These are phyloP conservation scores for Cheilosia vernalis DNA, from an alignment of 2,888 invertebrate genomes.

Conservation along the genomic window DNA sequence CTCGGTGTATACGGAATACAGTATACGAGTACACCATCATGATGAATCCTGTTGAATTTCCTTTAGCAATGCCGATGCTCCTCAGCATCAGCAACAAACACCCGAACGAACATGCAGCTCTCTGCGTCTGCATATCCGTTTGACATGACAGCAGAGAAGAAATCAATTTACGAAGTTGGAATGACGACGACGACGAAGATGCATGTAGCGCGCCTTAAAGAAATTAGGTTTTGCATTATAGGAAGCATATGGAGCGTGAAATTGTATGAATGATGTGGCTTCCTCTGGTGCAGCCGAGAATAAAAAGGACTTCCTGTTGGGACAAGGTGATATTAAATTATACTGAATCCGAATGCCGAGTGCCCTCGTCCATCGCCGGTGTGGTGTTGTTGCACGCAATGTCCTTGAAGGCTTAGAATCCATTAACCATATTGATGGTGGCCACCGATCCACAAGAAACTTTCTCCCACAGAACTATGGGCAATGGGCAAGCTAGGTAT, in stretches of 20 bases:
- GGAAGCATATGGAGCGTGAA: constrained; percentile 70
- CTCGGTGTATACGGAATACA: constrained; percentile 4
- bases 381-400: constrained; percentile 29
- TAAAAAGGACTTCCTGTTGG: constrained; percentile 17
- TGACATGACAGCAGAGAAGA: constrained; percentile 69
- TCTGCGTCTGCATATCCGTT: constrained; percentile 46
- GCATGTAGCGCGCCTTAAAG: constrained; percentile 62
- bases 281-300: constrained; percentile 7
- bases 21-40: constrained; percentile 33
- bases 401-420: constrained; percentile 28
- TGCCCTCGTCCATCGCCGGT: constrained; percentile 11
- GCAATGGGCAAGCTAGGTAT: constrained; percentile 16
- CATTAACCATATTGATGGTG: constrained; percentile 25
- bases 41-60: constrained; percentile 72
- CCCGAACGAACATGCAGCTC: constrained; percentile 18
- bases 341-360: constrained; percentile 1
- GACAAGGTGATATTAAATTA: constrained; percentile 37
- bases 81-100: constrained; percentile 26
- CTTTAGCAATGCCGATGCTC: constrained; percentile 32
- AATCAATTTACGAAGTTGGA: constrained; percentile 67
- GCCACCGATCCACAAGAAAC: background rate
- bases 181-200: constrained; percentile 56
- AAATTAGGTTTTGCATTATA: constrained; percentile 72
- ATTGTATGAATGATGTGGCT: constrained; percentile 68
- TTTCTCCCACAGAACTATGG: constrained; percentile 5